Evolutionary conservation across 2,113 vertebrate species (phyloP).

Genomic region (Corythaeola cristata): DNA sequence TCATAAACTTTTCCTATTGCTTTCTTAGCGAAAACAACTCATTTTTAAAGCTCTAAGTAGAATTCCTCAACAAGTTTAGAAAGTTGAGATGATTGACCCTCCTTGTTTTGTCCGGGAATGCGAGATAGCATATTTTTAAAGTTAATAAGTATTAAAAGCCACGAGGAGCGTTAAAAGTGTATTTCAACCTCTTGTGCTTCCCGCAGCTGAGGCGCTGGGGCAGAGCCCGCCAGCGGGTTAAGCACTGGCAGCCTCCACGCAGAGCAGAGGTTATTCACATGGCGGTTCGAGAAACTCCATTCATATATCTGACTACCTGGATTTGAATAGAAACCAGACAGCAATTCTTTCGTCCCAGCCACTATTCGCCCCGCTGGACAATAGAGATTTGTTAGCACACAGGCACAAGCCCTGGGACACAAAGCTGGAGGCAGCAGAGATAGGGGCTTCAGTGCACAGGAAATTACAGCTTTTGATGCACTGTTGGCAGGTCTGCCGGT

Average conservation of each 20-base stretch:
- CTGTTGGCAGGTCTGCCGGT: conserved; percentile 81
- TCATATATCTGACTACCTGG: conserved; percentile 86
- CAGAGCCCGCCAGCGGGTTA: background rate
- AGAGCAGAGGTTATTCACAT: conserved; percentile 74
- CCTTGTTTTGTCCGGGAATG: background rate
- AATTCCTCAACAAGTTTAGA: background rate
- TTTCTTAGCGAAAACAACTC: background rate
- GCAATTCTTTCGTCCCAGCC: conserved; percentile 86
- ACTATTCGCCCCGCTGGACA: conserved; percentile 87
- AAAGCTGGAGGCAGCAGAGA: conserved; percentile 87
- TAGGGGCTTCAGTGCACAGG: conserved; percentile 87
- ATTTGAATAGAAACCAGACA: conserved; percentile 99
- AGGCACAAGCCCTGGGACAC: conserved; percentile 89
- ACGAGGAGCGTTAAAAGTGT: too few species aligned
- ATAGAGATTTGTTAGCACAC: conserved; percentile 95
- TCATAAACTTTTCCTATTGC: background rate
- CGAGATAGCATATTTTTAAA: background rate
- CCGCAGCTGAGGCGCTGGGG: background rate
- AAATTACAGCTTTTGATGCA: conserved; percentile 94
- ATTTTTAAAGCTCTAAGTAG: background rate
- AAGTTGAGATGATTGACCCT: background rate
- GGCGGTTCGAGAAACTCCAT: conserved; percentile 78
- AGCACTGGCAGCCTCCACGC: conserved; percentile 61
- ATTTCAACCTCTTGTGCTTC: too few species aligned
- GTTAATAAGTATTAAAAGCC: background rate